Percentiles rank a stretch among this genome's conserved stretches.
phyloP scores from a whole-genome alignment of 2,888 invertebrate species.

The Teleogryllus oceanicus region DNA sequence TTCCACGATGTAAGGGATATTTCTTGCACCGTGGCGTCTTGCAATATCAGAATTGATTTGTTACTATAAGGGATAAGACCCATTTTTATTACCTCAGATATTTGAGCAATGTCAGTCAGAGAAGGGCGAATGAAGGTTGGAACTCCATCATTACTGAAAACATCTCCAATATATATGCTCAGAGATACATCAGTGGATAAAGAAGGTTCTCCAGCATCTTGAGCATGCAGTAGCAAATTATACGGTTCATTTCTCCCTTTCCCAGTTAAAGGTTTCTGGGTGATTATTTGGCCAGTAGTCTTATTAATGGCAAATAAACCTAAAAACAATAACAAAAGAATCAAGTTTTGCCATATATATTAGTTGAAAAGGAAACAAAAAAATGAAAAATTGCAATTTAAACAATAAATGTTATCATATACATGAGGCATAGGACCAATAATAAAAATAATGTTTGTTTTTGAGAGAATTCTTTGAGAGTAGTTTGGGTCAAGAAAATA shows the following conservation, averaged over 20 bases:
- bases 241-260: constrained; percentile 74
- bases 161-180: constrained; percentile 69
- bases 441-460: no score
- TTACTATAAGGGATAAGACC: no score
- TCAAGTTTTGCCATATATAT: no score
- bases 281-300: constrained; percentile 64
- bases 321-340: constrained; percentile 42
- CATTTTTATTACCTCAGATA: constrained; percentile 58
- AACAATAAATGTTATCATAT: no score
- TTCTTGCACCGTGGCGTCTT: no score
- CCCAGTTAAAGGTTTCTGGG: constrained; percentile 64
- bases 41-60: no score
- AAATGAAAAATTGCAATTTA: constrained; percentile 20
- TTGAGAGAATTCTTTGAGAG: no score
- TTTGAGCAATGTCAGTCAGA: constrained; percentile 63
- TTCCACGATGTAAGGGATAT: no score
- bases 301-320: constrained; percentile 66
- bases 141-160: constrained; percentile 76
- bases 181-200: constrained; percentile 59
- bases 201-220: constrained; percentile 62
- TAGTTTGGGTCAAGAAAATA: no score
- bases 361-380: not conserved
- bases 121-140: constrained; percentile 70
- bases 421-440: no score
- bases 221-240: constrained; percentile 62